Percentiles rank a stretch among this genome's conserved stretches.
Conservation (phyloP, 2,797 vertebrate species). For the Ataeniobius toweri region DNA sequence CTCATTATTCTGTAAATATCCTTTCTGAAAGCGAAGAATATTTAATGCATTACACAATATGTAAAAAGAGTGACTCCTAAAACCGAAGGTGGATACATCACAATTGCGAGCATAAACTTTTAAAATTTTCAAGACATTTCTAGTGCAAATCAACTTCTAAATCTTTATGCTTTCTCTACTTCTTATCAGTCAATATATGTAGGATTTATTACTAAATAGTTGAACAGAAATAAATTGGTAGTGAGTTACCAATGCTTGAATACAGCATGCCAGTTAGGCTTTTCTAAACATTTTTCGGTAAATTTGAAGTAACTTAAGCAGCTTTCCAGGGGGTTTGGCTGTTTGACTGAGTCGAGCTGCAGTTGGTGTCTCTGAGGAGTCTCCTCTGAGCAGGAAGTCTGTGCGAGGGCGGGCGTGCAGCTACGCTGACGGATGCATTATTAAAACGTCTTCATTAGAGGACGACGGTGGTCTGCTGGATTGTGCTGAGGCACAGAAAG, state of each 20-base stretch:
- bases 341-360: slow-evolving; percentile 20
- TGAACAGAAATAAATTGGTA: background rate
- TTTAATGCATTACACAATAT: no score
- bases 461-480: slow-evolving; percentile 31
- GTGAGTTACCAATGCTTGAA: background rate
- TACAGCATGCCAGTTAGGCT: background rate
- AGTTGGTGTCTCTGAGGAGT: slow-evolving; percentile 40
- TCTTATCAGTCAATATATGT: background rate
- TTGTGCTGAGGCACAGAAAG: slow-evolving; percentile 28
- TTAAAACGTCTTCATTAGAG: slow-evolving; percentile 49
- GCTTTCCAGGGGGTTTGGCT: slow-evolving; percentile 12
- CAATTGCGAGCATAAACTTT: no score
- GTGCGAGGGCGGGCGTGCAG: slow-evolving; percentile 12
- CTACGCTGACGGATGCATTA: slow-evolving; percentile 55
- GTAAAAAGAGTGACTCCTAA: no score
- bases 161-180: background rate
- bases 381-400: slow-evolving; percentile 26
- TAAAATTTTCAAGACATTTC: no score
- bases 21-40: no score
- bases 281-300: no score
- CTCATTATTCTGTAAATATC: no score
- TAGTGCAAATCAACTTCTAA: no score
- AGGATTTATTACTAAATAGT: background rate
- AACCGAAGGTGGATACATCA: no score
- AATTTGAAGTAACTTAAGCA: background rate